Conservation (phyloP, 2,888 invertebrate species). For the Mantis religiosa region DNA sequence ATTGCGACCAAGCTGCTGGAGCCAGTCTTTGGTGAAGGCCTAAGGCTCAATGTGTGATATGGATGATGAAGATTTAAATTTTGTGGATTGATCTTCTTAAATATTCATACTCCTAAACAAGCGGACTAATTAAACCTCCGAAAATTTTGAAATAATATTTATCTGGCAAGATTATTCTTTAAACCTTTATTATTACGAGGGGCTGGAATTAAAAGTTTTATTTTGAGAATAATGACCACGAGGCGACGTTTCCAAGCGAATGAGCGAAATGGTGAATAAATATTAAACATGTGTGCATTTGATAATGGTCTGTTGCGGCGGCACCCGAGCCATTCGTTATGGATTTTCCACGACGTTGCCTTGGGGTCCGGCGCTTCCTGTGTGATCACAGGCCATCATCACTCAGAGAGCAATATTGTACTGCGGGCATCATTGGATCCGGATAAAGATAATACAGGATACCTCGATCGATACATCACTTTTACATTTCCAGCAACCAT, state of each 20-base stretch:
- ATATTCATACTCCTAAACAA: too few relatives aligned
- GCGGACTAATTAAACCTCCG: too few relatives aligned
- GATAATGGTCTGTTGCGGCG: neutral
- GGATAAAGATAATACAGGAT: neutral
- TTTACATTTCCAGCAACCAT: constrained; percentile 8
- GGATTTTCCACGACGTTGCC: neutral
- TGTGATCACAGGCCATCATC: neutral
- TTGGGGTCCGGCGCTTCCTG: neutral
- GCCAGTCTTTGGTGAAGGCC: too few relatives aligned
- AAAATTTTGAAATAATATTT: too few relatives aligned
- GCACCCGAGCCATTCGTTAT: neutral
- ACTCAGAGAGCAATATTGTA: neutral
- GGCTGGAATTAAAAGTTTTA: neutral
- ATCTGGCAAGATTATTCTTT: too few relatives aligned
- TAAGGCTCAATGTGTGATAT: too few relatives aligned
- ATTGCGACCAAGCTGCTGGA: too few relatives aligned
- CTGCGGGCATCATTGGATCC: neutral
- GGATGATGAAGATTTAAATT: too few relatives aligned
- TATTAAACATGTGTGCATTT: neutral
- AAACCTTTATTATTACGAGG: too few relatives aligned
- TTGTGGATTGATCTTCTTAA: too few relatives aligned
- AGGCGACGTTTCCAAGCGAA: neutral
- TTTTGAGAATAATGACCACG: neutral
- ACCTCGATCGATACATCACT: constrained; percentile 4
- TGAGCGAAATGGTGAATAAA: neutral